phyloP scores from a whole-genome alignment of 2,888 invertebrate species.

The Rosalia funebris region DNA sequence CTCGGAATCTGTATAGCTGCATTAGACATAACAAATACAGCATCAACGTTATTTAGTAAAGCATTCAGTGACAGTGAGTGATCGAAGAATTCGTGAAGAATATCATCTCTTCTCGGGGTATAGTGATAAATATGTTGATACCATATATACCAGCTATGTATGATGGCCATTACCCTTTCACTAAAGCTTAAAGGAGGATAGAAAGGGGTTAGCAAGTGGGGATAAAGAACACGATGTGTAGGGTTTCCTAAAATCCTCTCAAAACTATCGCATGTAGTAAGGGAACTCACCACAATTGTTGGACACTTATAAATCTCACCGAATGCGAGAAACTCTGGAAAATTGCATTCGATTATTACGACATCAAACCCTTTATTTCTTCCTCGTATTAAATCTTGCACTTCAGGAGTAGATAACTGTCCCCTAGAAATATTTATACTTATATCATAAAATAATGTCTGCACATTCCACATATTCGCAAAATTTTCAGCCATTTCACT shows the following conservation, averaged over 20 bases:
- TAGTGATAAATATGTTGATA: too few relatives aligned
- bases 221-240: constrained; percentile 2
- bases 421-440: neutral
- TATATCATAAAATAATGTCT: neutral
- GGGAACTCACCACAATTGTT: neutral
- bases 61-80: too few relatives aligned
- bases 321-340: constrained; percentile 3
- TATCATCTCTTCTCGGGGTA: too few relatives aligned
- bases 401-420: neutral
- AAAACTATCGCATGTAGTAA: neutral
- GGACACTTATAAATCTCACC: constrained; percentile 9
- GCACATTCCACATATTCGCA: neutral
- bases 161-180: neutral
- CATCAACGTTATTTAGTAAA: too few relatives aligned
- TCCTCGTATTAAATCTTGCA: neutral
- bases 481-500: neutral
- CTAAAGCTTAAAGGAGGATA: neutral
- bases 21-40: too few relatives aligned
- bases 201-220: neutral
- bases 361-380: constrained; percentile 7
- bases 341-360: neutral
- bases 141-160: neutral
- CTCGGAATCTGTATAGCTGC: too few relatives aligned
- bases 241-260: neutral
- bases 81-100: too few relatives aligned